phyloP scores from a whole-genome alignment of 2,113 vertebrate genomes.

The Mionectes macconnelli region DNA sequence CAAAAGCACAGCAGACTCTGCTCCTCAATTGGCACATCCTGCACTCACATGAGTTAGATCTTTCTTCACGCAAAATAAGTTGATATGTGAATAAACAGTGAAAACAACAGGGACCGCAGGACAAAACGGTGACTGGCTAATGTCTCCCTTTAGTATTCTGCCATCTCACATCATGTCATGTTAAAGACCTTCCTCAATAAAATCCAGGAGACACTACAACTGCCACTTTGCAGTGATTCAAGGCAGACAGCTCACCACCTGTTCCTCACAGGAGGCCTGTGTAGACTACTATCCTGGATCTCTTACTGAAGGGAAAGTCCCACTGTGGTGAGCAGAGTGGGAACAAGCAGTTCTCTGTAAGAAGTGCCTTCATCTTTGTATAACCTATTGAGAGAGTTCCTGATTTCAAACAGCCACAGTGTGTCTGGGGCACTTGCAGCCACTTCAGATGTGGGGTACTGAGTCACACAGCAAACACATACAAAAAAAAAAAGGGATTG shows the following conservation, averaged over 20 bases:
- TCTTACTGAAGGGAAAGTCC: neutral
- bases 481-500: neutral
- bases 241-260: neutral
- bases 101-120: neutral
- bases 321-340: neutral
- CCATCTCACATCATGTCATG: neutral
- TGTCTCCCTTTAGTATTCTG: neutral
- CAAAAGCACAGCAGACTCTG: neutral
- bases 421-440: neutral
- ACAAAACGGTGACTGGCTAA: neutral
- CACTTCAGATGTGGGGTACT: neutral
- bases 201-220: neutral
- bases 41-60: neutral
- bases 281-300: too few relatives aligned
- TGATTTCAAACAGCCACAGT: neutral
- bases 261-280: neutral
- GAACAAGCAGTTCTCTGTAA: neutral
- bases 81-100: neutral
- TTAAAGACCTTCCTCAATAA: neutral
- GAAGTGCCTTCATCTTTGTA: neutral
- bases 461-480: neutral
- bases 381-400: neutral
- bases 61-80: conserved; percentile 17
- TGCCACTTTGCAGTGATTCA: neutral
- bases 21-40: neutral